Base-by-base conservation (phyloP, 2,113 vertebrate species). In the Desmodus rotundus region DNA sequence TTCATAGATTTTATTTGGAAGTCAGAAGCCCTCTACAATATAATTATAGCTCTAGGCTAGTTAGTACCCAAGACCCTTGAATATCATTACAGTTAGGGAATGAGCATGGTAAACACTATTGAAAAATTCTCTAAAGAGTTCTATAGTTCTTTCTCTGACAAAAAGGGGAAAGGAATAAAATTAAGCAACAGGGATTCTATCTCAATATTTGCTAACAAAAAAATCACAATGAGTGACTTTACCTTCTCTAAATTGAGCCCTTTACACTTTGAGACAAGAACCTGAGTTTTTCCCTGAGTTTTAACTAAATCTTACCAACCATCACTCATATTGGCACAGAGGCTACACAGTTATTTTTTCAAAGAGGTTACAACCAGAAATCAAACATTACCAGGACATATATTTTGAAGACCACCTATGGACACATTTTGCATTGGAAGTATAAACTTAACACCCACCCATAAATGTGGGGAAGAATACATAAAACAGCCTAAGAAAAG, bases 1-100 rank as follows among this genome's bases (percentile, higher is more conserved):
- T 73, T 91, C 4, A 74, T 70, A 93, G 89, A 82, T 86, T 87
- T 93, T 78, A 83, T 31, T 87, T 83, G 84, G 33, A 73, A 93
- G 50, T 56, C 28, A 78, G 58, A 93, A 84, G 6, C 67, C 16
- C 50, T 76, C 56, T 38, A 3, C n/a, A 74, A 47, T 81, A 67
- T 81, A 92, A 94, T 73, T 88, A 80, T 2, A 61, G 20, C n/a
- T 90, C 68, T 77, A 92, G 82, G 50, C 28, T 78, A 89, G 61
- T 68, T 26, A 76, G 41, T 81, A 86, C 28, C n/a, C n/a, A 91
- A 91, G n/a, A 10, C 43, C 28, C 45, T 61, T 80, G 41, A 78
- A 65, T 54, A 26, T 54, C 72, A 91, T 8, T 73, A 9, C 17
- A 88, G 13, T 63, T 74, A 88, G 38, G 47, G 31, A 87, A 83